A percentile compares a stretch with the other conserved stretches of the same genome.
Evolutionary conservation across 2,888 invertebrate genomes (phyloP).

Genomic region (Anthrax anthrax): DNA sequence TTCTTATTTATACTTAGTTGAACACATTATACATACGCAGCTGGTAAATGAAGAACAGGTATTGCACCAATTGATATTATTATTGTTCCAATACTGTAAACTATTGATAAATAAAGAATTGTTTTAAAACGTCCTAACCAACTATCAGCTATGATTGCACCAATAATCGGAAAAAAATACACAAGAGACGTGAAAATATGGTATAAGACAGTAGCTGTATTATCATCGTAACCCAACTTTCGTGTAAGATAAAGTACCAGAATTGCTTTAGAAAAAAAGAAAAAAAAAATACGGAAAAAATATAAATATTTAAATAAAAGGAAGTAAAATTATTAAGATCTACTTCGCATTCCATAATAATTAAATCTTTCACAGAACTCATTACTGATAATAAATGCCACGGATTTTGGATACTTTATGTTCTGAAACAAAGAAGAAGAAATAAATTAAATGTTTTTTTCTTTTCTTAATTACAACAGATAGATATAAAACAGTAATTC

Average conservation of each 20-base stretch:
- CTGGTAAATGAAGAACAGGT: slow-evolving; percentile 45
- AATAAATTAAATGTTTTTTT: too few species aligned
- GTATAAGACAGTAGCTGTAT: slow-evolving; percentile 71
- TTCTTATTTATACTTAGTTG: too few species aligned
- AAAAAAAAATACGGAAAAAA: not conserved
- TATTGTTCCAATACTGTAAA: slow-evolving; percentile 74
- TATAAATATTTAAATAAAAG: not conserved
- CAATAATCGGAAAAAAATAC: slow-evolving; percentile 47
- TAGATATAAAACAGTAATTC: too few species aligned
- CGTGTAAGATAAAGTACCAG: slow-evolving; percentile 75
- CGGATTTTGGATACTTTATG: slow-evolving; percentile 67
- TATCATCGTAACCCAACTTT: slow-evolving; percentile 55
- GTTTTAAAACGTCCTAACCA: slow-evolving; percentile 72
- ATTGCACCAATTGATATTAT: slow-evolving; percentile 57
- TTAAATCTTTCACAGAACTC: slow-evolving; percentile 97
- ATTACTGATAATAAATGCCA: slow-evolving; percentile 88
- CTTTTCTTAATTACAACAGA: too few species aligned
- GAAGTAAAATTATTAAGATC: slow-evolving; percentile 28
- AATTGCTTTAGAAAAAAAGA: slow-evolving; percentile 54
- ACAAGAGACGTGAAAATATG: slow-evolving; percentile 81
- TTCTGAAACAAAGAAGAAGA: slow-evolving; percentile 6
- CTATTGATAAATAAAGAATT: slow-evolving; percentile 74
- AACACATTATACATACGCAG: slow-evolving; percentile 25
- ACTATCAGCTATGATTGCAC: slow-evolving; percentile 89
- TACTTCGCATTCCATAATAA: slow-evolving; percentile 94